Conservation (phyloP, 2,797 vertebrate species). For the Argya squamiceps region DNA sequence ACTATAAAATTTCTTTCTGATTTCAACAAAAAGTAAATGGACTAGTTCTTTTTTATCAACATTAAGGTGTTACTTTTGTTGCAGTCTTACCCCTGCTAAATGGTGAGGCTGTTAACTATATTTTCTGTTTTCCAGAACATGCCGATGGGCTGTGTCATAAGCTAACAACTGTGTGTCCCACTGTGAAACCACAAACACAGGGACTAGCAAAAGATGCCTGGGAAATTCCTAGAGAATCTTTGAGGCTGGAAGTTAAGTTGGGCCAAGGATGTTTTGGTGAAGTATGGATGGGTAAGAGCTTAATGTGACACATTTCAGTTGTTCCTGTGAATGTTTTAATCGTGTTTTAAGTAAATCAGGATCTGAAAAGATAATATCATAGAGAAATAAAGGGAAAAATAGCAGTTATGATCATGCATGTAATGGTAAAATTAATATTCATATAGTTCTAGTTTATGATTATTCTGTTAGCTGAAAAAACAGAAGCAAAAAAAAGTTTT, state of each 20-base stretch:
- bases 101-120: not conserved
- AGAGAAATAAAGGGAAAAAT: not conserved
- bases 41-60: not conserved
- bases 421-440: not conserved
- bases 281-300: constrained; percentile 95
- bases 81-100: not conserved
- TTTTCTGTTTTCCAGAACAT: constrained; percentile 82
- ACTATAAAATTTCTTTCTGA: not conserved
- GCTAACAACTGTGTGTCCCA: constrained; percentile 92
- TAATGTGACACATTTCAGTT: not conserved
- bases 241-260: constrained; percentile 92
- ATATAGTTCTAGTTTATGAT: not conserved
- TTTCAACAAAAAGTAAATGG: not conserved
- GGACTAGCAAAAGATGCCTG: constrained; percentile 95
- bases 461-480: not conserved
- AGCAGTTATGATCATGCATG: not conserved
- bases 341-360: not conserved
- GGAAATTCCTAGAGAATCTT: constrained; percentile 94
- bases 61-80: not conserved
- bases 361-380: not conserved
- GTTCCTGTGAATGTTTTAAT: not conserved
- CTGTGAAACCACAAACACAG: constrained; percentile 95
- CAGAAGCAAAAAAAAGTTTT: not conserved
- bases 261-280: constrained; percentile 97
- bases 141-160: constrained; percentile 94